Conservation (phyloP, 2,888 invertebrate species). For the Cataglyphis albicans region DNA sequence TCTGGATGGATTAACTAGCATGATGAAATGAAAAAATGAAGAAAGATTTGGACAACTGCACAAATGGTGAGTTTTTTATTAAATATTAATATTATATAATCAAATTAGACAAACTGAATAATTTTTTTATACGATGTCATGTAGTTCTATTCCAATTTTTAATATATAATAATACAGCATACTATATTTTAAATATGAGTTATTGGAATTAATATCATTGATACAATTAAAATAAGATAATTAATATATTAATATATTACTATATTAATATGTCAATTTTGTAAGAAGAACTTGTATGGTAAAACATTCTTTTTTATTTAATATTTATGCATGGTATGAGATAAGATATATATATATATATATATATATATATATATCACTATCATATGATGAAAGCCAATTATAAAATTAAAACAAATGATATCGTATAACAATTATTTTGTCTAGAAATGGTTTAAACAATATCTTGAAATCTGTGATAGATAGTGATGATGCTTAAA, state of each 20-base stretch:
- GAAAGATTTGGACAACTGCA: neutral
- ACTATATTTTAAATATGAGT: neutral
- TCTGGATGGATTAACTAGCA: no score
- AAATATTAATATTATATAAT: slow-evolving; percentile 4
- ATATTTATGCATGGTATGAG: neutral
- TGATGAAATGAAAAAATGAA: neutral
- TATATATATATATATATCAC: no score
- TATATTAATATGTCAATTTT: neutral
- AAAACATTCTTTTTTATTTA: slow-evolving; percentile 1
- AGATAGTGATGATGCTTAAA: neutral
- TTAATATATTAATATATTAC: neutral
- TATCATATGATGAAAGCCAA: neutral
- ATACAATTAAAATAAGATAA: neutral
- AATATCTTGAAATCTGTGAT: neutral
- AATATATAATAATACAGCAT: neutral
- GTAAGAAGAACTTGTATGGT: neutral
- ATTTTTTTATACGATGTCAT: neutral
- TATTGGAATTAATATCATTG: neutral
- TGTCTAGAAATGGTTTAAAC: neutral
- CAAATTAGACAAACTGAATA: neutral
- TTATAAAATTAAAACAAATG: neutral
- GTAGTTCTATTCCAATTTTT: neutral
- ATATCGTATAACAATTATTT: neutral
- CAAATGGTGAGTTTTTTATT: neutral
- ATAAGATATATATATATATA: no score